Conservation (phyloP, 2,113 vertebrate species). For the Turnix velox region DNA sequence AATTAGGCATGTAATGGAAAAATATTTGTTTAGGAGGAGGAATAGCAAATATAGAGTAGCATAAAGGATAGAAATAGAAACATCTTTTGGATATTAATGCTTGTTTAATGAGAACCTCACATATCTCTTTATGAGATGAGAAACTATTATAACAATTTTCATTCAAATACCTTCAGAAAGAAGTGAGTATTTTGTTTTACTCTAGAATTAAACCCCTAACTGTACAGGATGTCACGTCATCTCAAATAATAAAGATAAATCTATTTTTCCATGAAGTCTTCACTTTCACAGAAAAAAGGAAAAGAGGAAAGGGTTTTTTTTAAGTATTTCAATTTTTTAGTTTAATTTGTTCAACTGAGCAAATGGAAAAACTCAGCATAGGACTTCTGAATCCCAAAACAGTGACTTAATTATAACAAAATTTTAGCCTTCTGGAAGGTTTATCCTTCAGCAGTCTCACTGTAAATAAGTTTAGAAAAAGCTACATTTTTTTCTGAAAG, state of each 20-base stretch:
- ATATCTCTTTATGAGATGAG: not conserved
- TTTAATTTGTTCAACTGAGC: not conserved
- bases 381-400: not conserved
- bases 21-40: not conserved
- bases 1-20: not conserved
- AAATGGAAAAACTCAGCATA: not conserved
- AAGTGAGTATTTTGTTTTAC: not conserved
- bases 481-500: not conserved
- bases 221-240: not conserved
- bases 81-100: fast-evolving
- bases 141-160: not conserved
- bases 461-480: not conserved
- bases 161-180: not conserved
- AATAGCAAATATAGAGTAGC: not conserved
- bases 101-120: not conserved
- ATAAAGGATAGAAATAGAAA: not conserved
- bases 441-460: not conserved
- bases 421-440: not conserved
- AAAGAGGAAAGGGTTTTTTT: not conserved
- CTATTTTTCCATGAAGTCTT: not conserved
- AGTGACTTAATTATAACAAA: not conserved
- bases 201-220: not conserved
- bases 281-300: not conserved
- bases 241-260: not conserved
- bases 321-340: not conserved